Base-by-base conservation (phyloP, 2,113 vertebrate species). In the Thermophis baileyi region DNA sequence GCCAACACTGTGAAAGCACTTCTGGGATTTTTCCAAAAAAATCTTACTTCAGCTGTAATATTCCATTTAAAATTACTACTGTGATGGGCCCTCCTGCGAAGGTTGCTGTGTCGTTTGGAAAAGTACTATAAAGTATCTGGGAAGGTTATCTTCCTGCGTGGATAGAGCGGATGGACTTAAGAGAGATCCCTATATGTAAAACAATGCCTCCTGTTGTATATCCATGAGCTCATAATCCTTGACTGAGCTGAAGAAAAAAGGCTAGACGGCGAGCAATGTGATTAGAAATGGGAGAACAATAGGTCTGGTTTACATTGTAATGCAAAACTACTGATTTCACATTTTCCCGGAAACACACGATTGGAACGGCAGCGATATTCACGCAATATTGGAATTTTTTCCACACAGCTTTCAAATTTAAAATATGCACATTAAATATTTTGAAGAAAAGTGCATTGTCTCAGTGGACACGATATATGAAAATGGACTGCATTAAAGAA, bases 31-130 rank as follows among this genome's bases (percentile, higher is more conserved):
- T 96, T 95, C 93, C 96, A 95, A 35, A 55, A 74, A 55, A 92
- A 95, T 47, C 90, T 93, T 90, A 92, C 90, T 94, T 94, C 92
- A 95, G 81, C 91, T 95, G 90, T 92, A 94, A 6, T 0, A 90
- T 53, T 95, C 96, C 96, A 95, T 96, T 96, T 95, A 44, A 94
- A 88, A 95, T 27, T 92, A 18, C 89, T 51, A 89, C 46, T 94
- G 94, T 14, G 50, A 89, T n/a, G 0, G 88, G 63, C 74, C 95
- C 96, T 95, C 93, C 91, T 89, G 95, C 94, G 94, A 60, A 93
- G 94, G 9, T 94, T 25, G 87, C 89, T 94, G 40, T 4, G 51
- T 89, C 30, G 25, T 27, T 93, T 85, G 87, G 54, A 89, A 54
- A 85, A 40, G 40, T 5, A 89, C 94, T 94, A 90, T 2, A 3